Evolutionary conservation across 1,140 invertebrate genomes (phyloP).

Genomic region (Nylanderia fulva): DNA sequence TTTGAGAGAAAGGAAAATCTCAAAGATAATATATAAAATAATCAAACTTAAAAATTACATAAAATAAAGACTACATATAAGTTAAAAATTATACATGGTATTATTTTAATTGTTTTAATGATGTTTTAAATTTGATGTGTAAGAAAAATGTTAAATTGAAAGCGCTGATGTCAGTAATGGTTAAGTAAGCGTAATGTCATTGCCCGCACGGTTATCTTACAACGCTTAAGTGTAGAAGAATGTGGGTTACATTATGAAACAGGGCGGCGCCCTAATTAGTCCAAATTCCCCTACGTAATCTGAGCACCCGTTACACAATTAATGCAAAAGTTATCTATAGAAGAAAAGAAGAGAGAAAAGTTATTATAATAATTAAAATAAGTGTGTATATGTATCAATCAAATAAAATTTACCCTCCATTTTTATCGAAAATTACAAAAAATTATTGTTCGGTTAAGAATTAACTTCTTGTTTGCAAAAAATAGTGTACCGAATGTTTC

Average conservation of each 20-base stretch:
- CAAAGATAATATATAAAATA: neutral
- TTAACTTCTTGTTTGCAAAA: slow-evolving; percentile 6
- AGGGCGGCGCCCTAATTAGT: slow-evolving; percentile 74
- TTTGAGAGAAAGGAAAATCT: neutral
- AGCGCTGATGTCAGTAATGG: slow-evolving; percentile 33
- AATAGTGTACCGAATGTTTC: neutral
- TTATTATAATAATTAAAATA: neutral
- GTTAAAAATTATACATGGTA: neutral
- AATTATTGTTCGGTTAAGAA: slow-evolving; percentile 19
- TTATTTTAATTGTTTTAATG: neutral
- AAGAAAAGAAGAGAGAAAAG: neutral
- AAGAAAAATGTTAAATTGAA: slow-evolving; percentile 16
- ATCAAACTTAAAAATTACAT: neutral
- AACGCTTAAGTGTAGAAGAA: slow-evolving; percentile 57
- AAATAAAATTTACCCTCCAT: neutral
- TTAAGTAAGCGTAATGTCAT: slow-evolving; percentile 38
- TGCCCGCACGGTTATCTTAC: slow-evolving; percentile 37
- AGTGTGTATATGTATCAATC: neutral
- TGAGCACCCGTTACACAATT: neutral
- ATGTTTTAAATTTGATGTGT: neutral
- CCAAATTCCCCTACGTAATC: slow-evolving; percentile 70
- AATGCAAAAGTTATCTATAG: neutral
- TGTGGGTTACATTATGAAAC: slow-evolving; percentile 73
- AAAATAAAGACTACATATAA: neutral
- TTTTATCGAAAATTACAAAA: slow-evolving; percentile 9